phyloP scores from a whole-genome alignment of 2,797 vertebrate species.

The Rallus crepitans region DNA sequence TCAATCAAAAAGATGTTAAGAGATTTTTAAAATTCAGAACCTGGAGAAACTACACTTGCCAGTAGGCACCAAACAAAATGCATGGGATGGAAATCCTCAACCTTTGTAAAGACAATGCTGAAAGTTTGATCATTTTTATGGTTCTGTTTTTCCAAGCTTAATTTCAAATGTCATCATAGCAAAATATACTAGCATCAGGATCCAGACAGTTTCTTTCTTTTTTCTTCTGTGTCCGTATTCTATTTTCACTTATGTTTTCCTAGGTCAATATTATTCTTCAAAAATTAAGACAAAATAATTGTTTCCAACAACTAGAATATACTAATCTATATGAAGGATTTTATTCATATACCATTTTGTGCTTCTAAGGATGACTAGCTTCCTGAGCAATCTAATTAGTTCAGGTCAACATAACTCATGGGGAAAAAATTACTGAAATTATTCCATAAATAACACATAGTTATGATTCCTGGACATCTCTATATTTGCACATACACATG shows the following conservation, averaged over 20 bases:
- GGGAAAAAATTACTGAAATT: background rate
- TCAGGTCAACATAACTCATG: background rate
- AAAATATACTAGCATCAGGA: background rate
- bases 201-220: background rate
- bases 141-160: background rate
- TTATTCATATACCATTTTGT: background rate
- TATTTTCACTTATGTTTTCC: background rate
- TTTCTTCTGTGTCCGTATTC: background rate
- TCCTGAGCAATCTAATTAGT: background rate
- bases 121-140: background rate
- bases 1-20: background rate
- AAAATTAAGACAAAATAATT: background rate
- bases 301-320: background rate
- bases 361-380: background rate
- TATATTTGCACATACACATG: background rate
- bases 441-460: background rate
- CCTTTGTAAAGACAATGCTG: background rate
- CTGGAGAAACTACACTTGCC: background rate
- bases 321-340: background rate
- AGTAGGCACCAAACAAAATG: background rate
- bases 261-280: background rate
- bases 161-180: background rate
- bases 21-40: background rate
- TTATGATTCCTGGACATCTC: background rate
- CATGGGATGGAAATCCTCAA: background rate